phyloP scores from a whole-genome alignment of 2,113 vertebrate genomes.

The Strix uralensis region DNA sequence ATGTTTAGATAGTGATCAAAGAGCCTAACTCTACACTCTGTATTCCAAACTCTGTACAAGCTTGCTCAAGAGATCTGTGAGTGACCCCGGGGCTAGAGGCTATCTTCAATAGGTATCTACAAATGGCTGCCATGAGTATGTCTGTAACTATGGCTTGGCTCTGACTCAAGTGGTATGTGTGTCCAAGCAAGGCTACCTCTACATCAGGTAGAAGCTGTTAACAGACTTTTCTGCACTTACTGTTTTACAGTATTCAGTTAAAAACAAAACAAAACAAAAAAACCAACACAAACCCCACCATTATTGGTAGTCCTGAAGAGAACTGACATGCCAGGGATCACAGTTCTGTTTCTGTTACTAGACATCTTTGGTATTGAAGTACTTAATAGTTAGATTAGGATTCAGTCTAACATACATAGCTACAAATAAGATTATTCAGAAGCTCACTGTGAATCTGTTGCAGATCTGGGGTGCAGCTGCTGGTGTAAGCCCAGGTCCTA shows the following conservation, averaged over 20 bases:
- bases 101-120: background rate
- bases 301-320: background rate
- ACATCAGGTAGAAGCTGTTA: background rate
- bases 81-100: background rate
- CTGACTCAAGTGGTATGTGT: background rate
- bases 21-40: background rate
- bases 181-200: background rate
- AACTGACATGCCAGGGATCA: background rate
- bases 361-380: background rate
- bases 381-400: background rate
- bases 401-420: no score
- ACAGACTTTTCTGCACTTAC: background rate
- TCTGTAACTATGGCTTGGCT: background rate
- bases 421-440: background rate
- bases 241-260: background rate
- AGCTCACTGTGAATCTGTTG: background rate
- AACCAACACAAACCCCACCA: rapidly evolving
- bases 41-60: background rate
- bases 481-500: slow-evolving; percentile 64
- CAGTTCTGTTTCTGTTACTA: background rate
- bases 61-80: background rate
- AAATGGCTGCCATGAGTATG: background rate
- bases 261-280: background rate
- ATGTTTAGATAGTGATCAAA: background rate
- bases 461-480: slow-evolving; percentile 84